A percentile compares a stretch with the other conserved stretches of the same genome.
Evolutionary conservation across 2,888 invertebrate species (phyloP).

Genomic region (Antheraea assamensis): DNA sequence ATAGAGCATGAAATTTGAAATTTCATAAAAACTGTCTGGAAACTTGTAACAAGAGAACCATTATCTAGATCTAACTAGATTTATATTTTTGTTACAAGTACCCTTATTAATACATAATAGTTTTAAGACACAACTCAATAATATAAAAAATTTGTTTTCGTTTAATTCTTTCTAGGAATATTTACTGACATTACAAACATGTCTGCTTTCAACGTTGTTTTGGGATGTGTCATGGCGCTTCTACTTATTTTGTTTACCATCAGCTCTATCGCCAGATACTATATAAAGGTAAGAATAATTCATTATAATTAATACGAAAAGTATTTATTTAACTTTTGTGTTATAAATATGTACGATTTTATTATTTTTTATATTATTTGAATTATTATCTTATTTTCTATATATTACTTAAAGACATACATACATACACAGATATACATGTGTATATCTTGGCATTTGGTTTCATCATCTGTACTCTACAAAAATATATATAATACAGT

Average conservation of each 20-base stretch:
- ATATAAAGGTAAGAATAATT: constrained; percentile 81
- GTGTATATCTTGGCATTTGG: not conserved
- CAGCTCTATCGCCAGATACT: constrained; percentile 86
- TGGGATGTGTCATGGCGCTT: constrained; percentile 77
- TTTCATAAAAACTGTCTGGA: too few species aligned
- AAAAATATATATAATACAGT: not conserved
- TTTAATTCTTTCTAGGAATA: constrained; percentile 39
- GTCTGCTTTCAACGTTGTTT: constrained; percentile 72
- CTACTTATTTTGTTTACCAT: constrained; percentile 77
- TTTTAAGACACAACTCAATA: not conserved
- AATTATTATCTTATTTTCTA: not conserved
- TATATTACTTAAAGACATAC: too few species aligned
- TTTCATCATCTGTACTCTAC: not conserved
- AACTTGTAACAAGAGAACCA: too few species aligned
- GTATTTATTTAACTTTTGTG: not conserved
- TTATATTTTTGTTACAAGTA: not conserved
- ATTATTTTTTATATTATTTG: too few species aligned
- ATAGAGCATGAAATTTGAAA: too few species aligned
- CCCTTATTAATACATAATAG: not conserved
- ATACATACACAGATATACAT: too few species aligned
- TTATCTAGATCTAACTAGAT: too few species aligned
- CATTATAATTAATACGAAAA: not conserved
- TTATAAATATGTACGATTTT: not conserved
- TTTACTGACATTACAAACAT: constrained; percentile 42
- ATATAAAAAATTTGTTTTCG: not conserved